Percentiles rank a stretch among this genome's conserved stretches.
These are phyloP conservation scores for Ryuthela nishihirai DNA, from an alignment of 2,888 invertebrate genomes.

Conservation along the genomic window DNA sequence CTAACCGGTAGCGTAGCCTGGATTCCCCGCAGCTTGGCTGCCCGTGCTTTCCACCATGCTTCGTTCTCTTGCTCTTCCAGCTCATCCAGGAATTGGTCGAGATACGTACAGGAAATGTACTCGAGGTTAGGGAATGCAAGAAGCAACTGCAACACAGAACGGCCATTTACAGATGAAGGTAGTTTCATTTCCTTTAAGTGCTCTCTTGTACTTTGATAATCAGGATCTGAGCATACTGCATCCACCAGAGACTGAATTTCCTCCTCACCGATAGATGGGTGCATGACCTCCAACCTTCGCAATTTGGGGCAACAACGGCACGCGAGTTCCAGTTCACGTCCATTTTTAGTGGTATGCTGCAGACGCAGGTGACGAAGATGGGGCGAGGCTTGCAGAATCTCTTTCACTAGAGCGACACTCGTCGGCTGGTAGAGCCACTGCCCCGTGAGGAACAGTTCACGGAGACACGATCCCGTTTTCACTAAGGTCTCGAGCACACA, in stretches of 20 bases:
- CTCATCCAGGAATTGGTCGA: constrained; percentile 40
- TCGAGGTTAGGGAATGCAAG: constrained; percentile 37
- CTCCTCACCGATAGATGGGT: constrained; percentile 40
- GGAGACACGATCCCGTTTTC: constrained; percentile 22
- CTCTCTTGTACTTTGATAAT: constrained; percentile 5
- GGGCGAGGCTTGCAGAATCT: constrained; percentile 27
- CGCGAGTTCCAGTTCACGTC: constrained; percentile 31
- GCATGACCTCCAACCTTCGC: constrained; percentile 37
- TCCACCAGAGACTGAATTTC: constrained; percentile 32
- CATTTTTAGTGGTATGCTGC: constrained; percentile 38
- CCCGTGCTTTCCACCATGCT: constrained; percentile 22
- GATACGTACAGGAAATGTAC: constrained; percentile 38
- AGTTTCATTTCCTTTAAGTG: constrained; percentile 30
- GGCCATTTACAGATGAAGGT: constrained; percentile 40
- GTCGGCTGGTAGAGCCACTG: constrained; percentile 31
- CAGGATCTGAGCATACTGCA: constrained; percentile 1
- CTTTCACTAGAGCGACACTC: constrained; percentile 17
- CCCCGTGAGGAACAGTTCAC: constrained; percentile 32
- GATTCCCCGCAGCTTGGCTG: constrained; percentile 27
- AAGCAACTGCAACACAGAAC: constrained; percentile 35
- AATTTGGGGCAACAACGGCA: constrained; percentile 36
- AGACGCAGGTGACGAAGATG: constrained; percentile 35
- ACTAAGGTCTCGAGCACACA: constrained; percentile 23
- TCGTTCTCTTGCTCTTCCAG: constrained; percentile 18
- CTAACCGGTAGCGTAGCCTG: constrained; percentile 40